Percentiles rank a stretch among this genome's conserved stretches.
phyloP scores from a whole-genome alignment of 1,140 invertebrate species.

The Episyrphus balteatus region DNA sequence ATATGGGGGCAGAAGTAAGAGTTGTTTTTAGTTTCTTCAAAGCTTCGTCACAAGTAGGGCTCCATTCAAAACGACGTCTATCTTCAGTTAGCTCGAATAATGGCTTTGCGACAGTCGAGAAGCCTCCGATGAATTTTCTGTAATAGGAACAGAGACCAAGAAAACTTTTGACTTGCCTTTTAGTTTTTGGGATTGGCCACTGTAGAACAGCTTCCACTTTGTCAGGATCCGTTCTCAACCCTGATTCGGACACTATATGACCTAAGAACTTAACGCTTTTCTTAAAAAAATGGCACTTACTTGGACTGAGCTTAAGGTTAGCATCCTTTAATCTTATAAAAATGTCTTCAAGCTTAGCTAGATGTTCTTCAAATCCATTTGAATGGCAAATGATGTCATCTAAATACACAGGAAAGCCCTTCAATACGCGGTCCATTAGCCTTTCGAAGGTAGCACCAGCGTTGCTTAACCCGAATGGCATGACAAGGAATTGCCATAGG shows the following conservation, averaged over 20 bases:
- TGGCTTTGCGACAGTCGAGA: neutral
- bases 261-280: slow-evolving; percentile 1
- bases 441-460: slow-evolving; percentile 1
- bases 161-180: slow-evolving; percentile 4
- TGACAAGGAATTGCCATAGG: slow-evolving; percentile 3
- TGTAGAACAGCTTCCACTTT: neutral
- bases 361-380: neutral
- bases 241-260: neutral
- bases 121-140: slow-evolving; percentile 1
- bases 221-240: neutral
- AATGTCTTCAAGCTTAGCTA: neutral
- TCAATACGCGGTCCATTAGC: slow-evolving; percentile 1
- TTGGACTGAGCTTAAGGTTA: neutral
- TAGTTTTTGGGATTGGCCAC: neutral
- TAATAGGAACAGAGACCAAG: slow-evolving; percentile 2
- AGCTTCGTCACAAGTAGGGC: neutral
- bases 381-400: slow-evolving; percentile 6
- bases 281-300: slow-evolving; percentile 1
- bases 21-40: neutral
- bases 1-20: neutral
- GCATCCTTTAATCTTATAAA: neutral
- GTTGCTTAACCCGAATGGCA: slow-evolving; percentile 5
- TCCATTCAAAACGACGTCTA: neutral
- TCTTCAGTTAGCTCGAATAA: neutral
- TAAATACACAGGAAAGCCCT: neutral